These are phyloP conservation scores for Takifugu ocellatus DNA, from an alignment of 2,797 vertebrate species.

Conservation along the genomic window DNA sequence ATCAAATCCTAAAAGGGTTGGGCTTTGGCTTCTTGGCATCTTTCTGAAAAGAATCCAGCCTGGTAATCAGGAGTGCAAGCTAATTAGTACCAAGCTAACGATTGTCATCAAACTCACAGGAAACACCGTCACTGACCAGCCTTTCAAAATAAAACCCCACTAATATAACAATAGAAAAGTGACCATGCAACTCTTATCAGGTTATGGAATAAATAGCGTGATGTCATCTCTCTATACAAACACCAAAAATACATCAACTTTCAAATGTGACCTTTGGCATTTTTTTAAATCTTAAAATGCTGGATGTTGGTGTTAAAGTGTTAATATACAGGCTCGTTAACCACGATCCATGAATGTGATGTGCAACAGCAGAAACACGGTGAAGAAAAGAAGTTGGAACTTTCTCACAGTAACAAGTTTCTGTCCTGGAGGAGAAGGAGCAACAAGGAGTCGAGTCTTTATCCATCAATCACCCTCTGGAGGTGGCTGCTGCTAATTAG, in stretches of 20 bases:
- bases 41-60: no score
- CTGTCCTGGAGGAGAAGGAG: no score
- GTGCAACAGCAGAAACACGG: conserved; percentile 21
- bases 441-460: no score
- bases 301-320: conserved; percentile 20
- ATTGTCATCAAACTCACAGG: background rate
- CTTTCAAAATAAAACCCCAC: background rate
- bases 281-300: conserved; percentile 2
- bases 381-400: conserved; percentile 10
- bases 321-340: conserved; percentile 35
- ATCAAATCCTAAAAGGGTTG: no score
- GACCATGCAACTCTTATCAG: conserved; percentile 83
- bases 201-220: conserved; percentile 55
- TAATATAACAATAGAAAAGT: conserved; percentile 76
- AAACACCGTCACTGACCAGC: background rate
- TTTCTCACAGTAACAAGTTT: background rate
- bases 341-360: conserved; percentile 30
- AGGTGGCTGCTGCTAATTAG: no score
- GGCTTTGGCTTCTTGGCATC: no score
- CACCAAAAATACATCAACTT: conserved; percentile 40
- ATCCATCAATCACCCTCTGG: no score
- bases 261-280: conserved; percentile 37
- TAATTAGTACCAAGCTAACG: no score
- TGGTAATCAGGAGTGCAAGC: no score
- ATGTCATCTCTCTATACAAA: conserved; percentile 58